These are phyloP conservation scores for Drosophila trichaetosa DNA, from an alignment of 2,888 invertebrate species.

Conservation along the genomic window DNA sequence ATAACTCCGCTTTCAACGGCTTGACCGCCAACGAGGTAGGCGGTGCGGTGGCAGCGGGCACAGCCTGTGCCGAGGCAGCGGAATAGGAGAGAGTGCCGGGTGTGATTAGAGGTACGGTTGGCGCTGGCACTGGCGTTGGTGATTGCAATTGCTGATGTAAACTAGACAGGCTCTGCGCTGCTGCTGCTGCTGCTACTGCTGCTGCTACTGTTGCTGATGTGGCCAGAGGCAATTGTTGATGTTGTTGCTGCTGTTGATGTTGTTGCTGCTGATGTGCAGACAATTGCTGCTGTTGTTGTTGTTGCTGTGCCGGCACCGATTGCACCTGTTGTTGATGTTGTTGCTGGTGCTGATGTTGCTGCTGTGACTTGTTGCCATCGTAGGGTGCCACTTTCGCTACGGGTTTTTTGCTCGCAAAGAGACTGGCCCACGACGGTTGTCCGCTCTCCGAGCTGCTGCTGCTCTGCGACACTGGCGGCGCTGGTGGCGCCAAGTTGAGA, in stretches of 20 bases:
- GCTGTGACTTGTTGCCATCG: slow-evolving; percentile 80
- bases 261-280: slow-evolving; percentile 29
- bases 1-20: slow-evolving; percentile 56
- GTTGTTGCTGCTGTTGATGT: slow-evolving; percentile 14
- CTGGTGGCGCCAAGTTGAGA: slow-evolving; percentile 81
- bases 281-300: slow-evolving; percentile 22
- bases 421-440: slow-evolving; percentile 88
- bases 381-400: slow-evolving; percentile 88
- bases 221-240: slow-evolving; percentile 30
- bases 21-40: slow-evolving; percentile 57
- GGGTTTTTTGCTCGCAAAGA: slow-evolving; percentile 87
- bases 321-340: slow-evolving; percentile 67
- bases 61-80: slow-evolving; percentile 84
- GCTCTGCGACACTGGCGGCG: slow-evolving; percentile 80
- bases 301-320: slow-evolving; percentile 10
- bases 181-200: slow-evolving; percentile 17
- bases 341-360: slow-evolving; percentile 24
- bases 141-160: slow-evolving; percentile 67
- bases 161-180: slow-evolving; percentile 45
- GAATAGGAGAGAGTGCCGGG: slow-evolving; percentile 84
- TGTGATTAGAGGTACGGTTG: slow-evolving; percentile 73
- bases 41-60: slow-evolving; percentile 55
- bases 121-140: slow-evolving; percentile 68
- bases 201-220: slow-evolving; percentile 17
- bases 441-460: slow-evolving; percentile 53